These are phyloP conservation scores for Ispidina lecontei DNA, from an alignment of 2,797 vertebrate species.

Conservation along the genomic window DNA sequence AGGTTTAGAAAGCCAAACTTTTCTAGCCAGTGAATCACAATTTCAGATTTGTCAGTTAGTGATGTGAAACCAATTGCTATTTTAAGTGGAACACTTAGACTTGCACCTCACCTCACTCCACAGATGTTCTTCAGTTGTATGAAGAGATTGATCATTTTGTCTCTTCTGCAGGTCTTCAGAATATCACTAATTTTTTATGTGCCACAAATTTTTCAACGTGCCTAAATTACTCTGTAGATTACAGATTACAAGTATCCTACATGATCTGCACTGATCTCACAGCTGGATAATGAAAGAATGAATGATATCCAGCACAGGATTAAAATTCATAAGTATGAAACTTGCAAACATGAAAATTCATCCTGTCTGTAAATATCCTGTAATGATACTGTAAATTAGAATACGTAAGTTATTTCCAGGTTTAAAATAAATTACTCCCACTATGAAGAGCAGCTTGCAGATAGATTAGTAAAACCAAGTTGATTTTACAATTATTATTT, in stretches of 20 bases:
- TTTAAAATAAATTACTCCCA: constrained; percentile 31
- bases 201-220: not conserved
- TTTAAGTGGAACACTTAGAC: constrained; percentile 4
- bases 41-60: constrained; percentile 49
- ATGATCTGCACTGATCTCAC: constrained; percentile 1
- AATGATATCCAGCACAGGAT: constrained; percentile 27
- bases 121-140: constrained; percentile 15
- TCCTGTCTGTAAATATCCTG: constrained; percentile 21
- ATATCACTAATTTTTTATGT: constrained; percentile 52
- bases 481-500: constrained; percentile 56
- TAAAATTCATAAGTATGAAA: constrained; percentile 26
- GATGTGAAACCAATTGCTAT: constrained; percentile 57
- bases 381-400: constrained; percentile 16
- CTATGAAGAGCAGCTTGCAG: constrained; percentile 13
- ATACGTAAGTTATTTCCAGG: constrained; percentile 17
- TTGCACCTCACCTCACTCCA: not conserved
- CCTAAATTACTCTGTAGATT: not conserved
- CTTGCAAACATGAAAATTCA: constrained; percentile 32
- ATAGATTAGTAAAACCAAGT: constrained; percentile 18
- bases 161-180: constrained; percentile 19
- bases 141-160: constrained; percentile 36
- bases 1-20: constrained; percentile 43
- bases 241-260: not conserved
- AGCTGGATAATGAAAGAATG: constrained; percentile 51
- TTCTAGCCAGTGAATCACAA: constrained; percentile 46